Percentiles rank a stretch among this genome's conserved stretches.
Evolutionary conservation across 2,113 vertebrate species (phyloP).

Genomic region (Gopherus evgoodei): DNA sequence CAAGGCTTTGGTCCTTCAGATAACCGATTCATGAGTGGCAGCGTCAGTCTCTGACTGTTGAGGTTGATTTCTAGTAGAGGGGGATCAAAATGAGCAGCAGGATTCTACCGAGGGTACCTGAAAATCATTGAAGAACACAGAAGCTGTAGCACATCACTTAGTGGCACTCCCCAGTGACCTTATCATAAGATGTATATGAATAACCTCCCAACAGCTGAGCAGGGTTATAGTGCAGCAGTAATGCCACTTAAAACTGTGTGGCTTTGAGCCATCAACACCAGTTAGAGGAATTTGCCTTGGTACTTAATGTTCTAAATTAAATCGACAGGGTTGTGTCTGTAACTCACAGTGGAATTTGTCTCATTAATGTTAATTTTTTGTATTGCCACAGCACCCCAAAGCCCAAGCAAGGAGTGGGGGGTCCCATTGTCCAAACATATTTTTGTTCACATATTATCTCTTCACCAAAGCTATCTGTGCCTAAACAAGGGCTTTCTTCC

Average conservation of each 20-base stretch:
- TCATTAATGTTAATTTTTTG: not conserved
- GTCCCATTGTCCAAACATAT: not conserved
- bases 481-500: not conserved
- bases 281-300: not conserved
- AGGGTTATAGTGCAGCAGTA: not conserved
- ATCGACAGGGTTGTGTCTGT: not conserved
- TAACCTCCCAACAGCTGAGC: not conserved
- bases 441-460: not conserved
- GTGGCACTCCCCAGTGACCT: accelerated
- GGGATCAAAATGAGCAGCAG: not conserved
- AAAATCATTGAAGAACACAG: not conserved
- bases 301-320: not conserved
- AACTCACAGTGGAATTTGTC: not conserved
- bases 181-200: not conserved
- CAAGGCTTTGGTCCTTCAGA: not conserved
- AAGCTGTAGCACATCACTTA: not conserved
- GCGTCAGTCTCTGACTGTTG: not conserved
- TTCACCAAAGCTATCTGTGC: not conserved
- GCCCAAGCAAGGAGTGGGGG: not conserved
- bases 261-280: not conserved
- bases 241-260: not conserved
- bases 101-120: too few species aligned
- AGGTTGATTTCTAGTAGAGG: not conserved
- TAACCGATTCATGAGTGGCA: not conserved
- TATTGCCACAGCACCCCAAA: not conserved